Percentiles rank a stretch among this genome's conserved stretches.
Evolutionary conservation across 2,888 invertebrate species (phyloP).

Genomic region (Zele albiditarsus): DNA sequence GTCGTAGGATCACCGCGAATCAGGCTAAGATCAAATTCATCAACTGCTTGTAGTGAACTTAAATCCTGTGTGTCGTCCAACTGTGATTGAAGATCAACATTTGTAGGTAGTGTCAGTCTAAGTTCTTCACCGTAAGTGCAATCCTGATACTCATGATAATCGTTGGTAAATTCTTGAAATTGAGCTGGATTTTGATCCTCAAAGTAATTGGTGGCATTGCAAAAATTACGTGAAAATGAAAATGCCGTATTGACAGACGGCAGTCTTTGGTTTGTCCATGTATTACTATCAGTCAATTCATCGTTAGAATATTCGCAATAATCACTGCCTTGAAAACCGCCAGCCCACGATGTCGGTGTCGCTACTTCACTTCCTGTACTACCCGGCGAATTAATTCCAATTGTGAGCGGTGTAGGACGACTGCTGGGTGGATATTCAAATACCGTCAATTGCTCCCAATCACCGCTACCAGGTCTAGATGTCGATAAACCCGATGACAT

Average conservation of each 20-base stretch:
- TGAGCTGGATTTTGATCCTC: conserved; percentile 39
- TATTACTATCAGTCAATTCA: conserved; percentile 31
- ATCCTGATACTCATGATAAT: conserved; percentile 54
- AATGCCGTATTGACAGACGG: conserved; percentile 66
- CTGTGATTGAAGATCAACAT: conserved; percentile 33
- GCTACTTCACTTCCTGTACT: conserved; percentile 61
- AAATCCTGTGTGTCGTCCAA: conserved; percentile 36
- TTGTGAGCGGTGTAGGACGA: conserved; percentile 39
- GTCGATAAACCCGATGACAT: conserved; percentile 50
- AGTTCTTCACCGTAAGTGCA: conserved; percentile 48
- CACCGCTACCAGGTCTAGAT: conserved; percentile 54
- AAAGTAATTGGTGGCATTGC: conserved; percentile 42
- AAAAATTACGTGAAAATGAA: conserved; percentile 64
- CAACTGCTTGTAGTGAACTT: conserved; percentile 55
- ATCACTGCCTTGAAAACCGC: conserved; percentile 51
- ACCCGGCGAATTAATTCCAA: conserved; percentile 57
- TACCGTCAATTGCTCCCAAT: conserved; percentile 62
- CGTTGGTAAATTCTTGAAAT: conserved; percentile 46
- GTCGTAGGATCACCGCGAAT: conserved; percentile 69
- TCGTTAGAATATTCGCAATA: conserved; percentile 59
- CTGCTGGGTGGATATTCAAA: conserved; percentile 58
- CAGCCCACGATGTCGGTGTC: conserved; percentile 60
- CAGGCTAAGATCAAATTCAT: conserved; percentile 68
- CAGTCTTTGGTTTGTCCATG: conserved; percentile 46
- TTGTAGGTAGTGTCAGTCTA: not conserved